phyloP scores from a whole-genome alignment of 2,113 vertebrate species.

The Crotophaga sulcirostris region DNA sequence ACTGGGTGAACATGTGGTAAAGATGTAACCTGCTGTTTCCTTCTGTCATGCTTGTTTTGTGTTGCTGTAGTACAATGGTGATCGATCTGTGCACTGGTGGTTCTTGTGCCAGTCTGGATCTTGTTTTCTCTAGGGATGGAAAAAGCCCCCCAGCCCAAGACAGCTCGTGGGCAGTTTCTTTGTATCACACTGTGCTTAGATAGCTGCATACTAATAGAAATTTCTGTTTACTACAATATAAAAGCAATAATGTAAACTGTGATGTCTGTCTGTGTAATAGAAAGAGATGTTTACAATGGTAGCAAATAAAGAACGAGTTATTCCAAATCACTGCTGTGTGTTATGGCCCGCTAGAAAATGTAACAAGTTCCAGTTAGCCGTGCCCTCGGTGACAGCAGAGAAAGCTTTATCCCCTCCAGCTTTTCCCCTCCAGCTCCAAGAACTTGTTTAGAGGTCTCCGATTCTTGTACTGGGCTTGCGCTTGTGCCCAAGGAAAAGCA shows the following conservation, averaged over 20 bases:
- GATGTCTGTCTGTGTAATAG: slow-evolving; percentile 56
- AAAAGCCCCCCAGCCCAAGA: not conserved
- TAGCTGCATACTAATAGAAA: not conserved
- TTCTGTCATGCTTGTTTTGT: not conserved
- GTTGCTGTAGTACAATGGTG: not conserved
- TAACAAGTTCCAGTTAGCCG: not conserved
- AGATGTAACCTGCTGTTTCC: not conserved
- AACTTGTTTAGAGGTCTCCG: not conserved
- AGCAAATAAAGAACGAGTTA: slow-evolving; percentile 71
- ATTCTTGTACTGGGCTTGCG: not conserved
- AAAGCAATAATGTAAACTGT: slow-evolving; percentile 73
- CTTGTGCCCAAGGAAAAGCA: not conserved
- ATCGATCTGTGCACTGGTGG: not conserved
- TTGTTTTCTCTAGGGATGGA: not conserved
- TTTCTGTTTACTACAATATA: not conserved
- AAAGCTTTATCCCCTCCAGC: not conserved
- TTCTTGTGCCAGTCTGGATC: not conserved
- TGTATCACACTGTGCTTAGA: slow-evolving; percentile 41
- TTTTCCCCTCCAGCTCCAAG: not conserved
- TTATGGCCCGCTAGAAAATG: not conserved
- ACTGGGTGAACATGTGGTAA: not conserved
- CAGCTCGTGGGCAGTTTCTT: not conserved
- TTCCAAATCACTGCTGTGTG: not conserved
- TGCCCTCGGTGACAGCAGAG: not conserved
- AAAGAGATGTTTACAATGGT: slow-evolving; percentile 41